Evolutionary conservation across 1,140 invertebrate genomes (phyloP), one percentile per base, ranked within the genome.

Genomic region (Drosophila watanabei): DNA sequence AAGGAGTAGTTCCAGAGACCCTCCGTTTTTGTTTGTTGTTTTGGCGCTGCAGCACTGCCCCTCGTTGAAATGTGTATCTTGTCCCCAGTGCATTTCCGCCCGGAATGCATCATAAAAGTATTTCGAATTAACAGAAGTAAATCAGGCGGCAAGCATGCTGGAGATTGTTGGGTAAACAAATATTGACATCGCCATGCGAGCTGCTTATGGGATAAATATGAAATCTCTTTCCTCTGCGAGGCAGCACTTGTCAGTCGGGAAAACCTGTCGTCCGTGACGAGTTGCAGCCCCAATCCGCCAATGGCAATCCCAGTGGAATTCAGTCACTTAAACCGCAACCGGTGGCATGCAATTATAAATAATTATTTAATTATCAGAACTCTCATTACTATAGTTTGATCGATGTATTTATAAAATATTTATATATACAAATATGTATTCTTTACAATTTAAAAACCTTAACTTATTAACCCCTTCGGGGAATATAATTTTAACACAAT

Each of bases 141-240:
- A 79, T 87, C 83, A 79, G 70, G 33, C 58, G 52, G 58, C 60
- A 79, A 66, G 76, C 66, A 81, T 16, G n/a, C 51, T 14, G 32
- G 9, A 73, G 68, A 86, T 79, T 87, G 83, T 86, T 86, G 83
- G 75, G 61, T 82, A 86, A 86, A 86, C 83, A 86, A 87, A 86
- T 79, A 72, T 78, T 66, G 49, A 64, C 80, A 79, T 78, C 75
- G 45, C 57, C 69, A 86, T 82, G 75, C 83, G 79, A 61, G 66
- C 69, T 58, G 39, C 33, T 49, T 43, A 41, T 41, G 59, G 60
- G 77, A 80, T 85, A 81, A 85, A 85, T 81, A 81, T 72, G 65
- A 71, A 64, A 64, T 77, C 24, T 30, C 59, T 41, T 56, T 13
- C 39, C 65, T 58, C 62, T 45, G 54, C 46, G 32, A 76, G 5